phyloP scores from a whole-genome alignment of 1,140 invertebrate genomes.

The Drosophila fuyamai region DNA sequence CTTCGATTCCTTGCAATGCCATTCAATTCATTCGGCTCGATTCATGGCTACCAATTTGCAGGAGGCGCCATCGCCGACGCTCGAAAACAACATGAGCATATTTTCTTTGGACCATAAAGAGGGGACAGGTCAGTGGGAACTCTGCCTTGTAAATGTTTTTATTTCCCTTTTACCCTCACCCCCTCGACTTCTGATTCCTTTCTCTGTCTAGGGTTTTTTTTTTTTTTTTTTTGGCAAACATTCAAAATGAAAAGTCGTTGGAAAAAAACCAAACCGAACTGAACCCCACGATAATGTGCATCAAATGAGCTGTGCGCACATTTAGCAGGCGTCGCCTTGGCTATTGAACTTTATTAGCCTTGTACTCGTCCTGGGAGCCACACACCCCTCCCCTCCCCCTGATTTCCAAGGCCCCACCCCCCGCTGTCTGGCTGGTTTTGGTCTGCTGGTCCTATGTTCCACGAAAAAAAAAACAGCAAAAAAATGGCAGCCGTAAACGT shows the following conservation, averaged over 20 bases:
- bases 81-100: conserved; percentile 71
- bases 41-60: conserved; percentile 78
- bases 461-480: conserved; percentile 3
- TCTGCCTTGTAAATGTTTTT: conserved; percentile 75
- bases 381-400: background rate
- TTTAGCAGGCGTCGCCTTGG: conserved; percentile 78
- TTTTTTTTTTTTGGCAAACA: conserved; percentile 56
- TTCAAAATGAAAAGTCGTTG: conserved; percentile 66
- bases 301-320: conserved; percentile 81
- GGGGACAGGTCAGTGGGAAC: conserved; percentile 51
- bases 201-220: background rate
- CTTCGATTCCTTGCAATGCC: conserved; percentile 17
- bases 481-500: conserved; percentile 55
- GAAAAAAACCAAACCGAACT: conserved; percentile 45
- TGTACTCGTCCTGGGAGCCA: conserved; percentile 35
- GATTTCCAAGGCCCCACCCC: too few species aligned
- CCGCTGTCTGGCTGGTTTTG: conserved; percentile 36
- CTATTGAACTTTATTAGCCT: conserved; percentile 81
- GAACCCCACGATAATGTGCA: conserved; percentile 78
- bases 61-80: conserved; percentile 66
- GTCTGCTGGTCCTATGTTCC: conserved; percentile 32
- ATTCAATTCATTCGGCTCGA: conserved; percentile 48
- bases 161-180: conserved; percentile 53
- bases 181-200: background rate
- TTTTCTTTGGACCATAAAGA: conserved; percentile 43